Evolutionary conservation across 2,888 invertebrate genomes (phyloP), one percentile per base, ranked within the genome.

Genomic region (Mesorhabditis spiculigera): DNA sequence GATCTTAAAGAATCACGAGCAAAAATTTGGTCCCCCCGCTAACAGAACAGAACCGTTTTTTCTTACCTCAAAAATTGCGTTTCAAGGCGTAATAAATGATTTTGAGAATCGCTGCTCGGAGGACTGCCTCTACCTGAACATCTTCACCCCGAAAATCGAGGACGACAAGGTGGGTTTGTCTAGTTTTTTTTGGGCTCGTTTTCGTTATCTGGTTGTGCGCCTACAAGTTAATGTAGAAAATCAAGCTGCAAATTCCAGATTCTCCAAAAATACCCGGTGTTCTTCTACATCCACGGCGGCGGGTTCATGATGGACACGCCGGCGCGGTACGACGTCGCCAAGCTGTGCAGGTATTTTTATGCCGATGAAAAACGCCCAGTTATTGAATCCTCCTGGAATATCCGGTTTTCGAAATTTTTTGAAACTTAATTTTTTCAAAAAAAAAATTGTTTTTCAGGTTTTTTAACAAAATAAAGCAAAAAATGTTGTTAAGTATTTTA

Each of bases 231-330:
- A 1, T 28, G 28, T 28, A 28, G 28, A 28, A 28, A 28, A 28
- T 28, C 28, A 28, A 28, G 28, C 28, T 28, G 28, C 28, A 28
- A 28, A 28, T 28, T 28, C 28, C 28, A 28, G 28, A 28, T 61
- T 42, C 67, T 73, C 65, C 69, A 81, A 78, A 78, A 78, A 63
- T 82, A 77, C 66, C 80, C 83, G 0, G 84, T 84, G 6, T 63
- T 84, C 67, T 78, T 84, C 66, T 84, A 81, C 73, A 82, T 84
- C 62, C 84, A 84, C 63, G 84, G 84, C 4, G 84, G 84, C 5
- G 84, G 83, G 28, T 81, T 72, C 66, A 73, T 80, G 69, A 78
- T 80, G 77, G 80, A 80, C 70, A 76, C 76, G 5, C 73, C 80
- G 4, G 75, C 77, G 45, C 70, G 77, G 63, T 80, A 78, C 65